Evolutionary conservation across 2,113 vertebrate genomes (phyloP).

Genomic region (Muntiacus reevesi): DNA sequence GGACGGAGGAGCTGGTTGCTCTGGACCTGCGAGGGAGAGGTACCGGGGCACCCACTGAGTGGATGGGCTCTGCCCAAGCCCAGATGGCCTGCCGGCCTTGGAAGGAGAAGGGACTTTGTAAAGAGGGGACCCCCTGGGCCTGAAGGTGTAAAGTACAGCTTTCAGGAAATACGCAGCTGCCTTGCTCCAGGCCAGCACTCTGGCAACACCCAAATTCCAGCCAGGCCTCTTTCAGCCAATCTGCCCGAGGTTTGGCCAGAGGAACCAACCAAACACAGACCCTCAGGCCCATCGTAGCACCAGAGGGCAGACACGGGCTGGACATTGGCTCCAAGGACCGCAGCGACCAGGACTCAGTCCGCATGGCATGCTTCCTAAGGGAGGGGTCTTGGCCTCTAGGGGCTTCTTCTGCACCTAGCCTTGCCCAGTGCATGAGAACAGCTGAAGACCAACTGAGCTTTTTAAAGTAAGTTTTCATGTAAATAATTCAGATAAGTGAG

Average conservation of each 20-base stretch:
- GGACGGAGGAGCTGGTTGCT: accelerated
- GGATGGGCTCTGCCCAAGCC: neutral
- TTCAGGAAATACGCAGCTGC: accelerated
- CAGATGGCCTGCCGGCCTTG: neutral
- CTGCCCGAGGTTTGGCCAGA: neutral
- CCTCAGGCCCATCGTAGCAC: accelerated
- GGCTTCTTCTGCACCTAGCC: accelerated
- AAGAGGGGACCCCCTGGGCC: neutral
- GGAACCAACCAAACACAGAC: neutral
- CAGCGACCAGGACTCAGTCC: accelerated
- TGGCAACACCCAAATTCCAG: accelerated
- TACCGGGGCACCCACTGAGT: accelerated
- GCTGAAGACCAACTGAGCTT: neutral
- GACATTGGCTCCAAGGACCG: accelerated
- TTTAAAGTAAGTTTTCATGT: neutral
- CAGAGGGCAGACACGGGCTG: accelerated
- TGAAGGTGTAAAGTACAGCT: accelerated
- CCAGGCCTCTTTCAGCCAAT: neutral
- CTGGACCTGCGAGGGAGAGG: neutral
- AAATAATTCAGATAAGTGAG: neutral
- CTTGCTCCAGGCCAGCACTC: neutral
- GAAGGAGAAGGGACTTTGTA: neutral
- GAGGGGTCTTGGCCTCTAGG: too few species aligned
- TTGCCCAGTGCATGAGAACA: neutral
- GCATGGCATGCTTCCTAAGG: accelerated